A percentile compares a stretch with the other conserved stretches of the same genome.
Evolutionary conservation across 2,797 vertebrate genomes (phyloP).

Genomic region (Falco novaeseelandiae): DNA sequence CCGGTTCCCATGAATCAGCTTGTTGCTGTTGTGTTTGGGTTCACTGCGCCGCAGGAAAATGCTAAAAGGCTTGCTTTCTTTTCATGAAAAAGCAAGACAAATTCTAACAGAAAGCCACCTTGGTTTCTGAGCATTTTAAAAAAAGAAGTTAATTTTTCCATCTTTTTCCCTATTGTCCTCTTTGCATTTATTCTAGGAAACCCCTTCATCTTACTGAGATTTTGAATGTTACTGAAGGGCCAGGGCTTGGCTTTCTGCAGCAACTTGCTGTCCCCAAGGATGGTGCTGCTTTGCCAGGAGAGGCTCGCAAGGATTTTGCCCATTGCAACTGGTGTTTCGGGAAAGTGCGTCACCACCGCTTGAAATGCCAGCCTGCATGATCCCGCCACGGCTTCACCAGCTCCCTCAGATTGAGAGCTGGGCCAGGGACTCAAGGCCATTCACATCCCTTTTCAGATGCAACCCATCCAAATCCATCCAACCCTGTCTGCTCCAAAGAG

Average conservation of each 20-base stretch:
- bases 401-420: background rate
- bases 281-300: background rate
- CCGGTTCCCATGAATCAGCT: constrained; percentile 65
- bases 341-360: fast-evolving
- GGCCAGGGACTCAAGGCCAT: background rate
- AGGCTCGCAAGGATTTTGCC: background rate
- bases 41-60: background rate
- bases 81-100: background rate
- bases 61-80: background rate
- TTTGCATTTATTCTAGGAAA: background rate
- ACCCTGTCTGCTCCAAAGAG: background rate
- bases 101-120: background rate
- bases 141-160: background rate
- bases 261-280: background rate
- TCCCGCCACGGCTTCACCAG: fast-evolving
- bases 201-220: background rate
- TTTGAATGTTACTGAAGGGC: background rate
- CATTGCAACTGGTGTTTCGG: fast-evolving
- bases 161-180: background rate
- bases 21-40: constrained; percentile 19
- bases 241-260: background rate
- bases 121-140: background rate
- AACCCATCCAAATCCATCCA: background rate
- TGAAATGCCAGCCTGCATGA: fast-evolving
- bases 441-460: fast-evolving